phyloP scores from a whole-genome alignment of 2,113 vertebrate genomes.

The Montifringilla adamsi region DNA sequence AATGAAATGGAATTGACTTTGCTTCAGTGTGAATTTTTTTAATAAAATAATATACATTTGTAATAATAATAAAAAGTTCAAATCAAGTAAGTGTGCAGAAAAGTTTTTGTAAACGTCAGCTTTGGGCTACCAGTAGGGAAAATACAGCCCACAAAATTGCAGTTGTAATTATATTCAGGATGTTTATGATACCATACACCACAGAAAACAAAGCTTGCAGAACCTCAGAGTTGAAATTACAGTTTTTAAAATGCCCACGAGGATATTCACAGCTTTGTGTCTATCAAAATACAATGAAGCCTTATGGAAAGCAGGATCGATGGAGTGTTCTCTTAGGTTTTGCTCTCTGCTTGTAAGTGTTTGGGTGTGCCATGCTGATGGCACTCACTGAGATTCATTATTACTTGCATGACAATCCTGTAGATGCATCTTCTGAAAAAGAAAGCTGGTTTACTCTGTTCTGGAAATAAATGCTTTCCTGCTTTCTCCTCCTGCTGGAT shows the following conservation, averaged over 20 bases:
- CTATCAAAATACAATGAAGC: constrained; percentile 27
- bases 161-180: constrained; percentile 33
- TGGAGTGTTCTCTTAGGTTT: background rate
- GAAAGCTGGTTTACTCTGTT: background rate
- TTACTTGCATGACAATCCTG: background rate
- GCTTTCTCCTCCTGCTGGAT: background rate
- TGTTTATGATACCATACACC: constrained; percentile 25
- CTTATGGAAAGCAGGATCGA: background rate
- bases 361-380: background rate
- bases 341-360: background rate
- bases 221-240: constrained; percentile 36
- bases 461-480: background rate
- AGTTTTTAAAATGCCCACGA: constrained; percentile 13
- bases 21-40: constrained; percentile 73
- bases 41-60: constrained; percentile 68
- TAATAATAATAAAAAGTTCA: constrained; percentile 65
- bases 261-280: background rate
- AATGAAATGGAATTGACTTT: constrained; percentile 89
- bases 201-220: constrained; percentile 37
- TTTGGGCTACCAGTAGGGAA: background rate
- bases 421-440: background rate
- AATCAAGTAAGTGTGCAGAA: background rate
- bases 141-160: constrained; percentile 5
- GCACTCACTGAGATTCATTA: background rate
- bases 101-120: constrained; percentile 13